Evolutionary conservation across 1,140 invertebrate species (phyloP).

Genomic region (Papilio glaucus): DNA sequence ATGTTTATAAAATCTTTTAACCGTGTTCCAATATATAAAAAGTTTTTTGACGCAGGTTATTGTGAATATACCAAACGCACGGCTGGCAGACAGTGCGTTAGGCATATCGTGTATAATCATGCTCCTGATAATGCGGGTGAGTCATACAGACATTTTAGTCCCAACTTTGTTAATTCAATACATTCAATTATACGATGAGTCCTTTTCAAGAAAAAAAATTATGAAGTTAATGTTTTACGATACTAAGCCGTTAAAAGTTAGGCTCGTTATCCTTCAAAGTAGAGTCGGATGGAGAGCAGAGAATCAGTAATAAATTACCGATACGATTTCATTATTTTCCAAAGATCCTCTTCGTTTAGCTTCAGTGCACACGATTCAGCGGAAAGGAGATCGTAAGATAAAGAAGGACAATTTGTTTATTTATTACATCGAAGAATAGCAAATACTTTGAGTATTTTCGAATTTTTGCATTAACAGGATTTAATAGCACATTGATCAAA

Average conservation of each 20-base stretch:
- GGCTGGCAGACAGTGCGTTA: constrained; percentile 87
- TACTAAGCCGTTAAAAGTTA: constrained; percentile 29
- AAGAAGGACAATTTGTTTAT: constrained; percentile 23
- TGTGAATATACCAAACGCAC: constrained; percentile 85
- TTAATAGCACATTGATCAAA: not conserved
- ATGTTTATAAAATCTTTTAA: too few species aligned
- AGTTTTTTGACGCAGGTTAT: constrained; percentile 64
- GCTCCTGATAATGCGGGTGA: constrained; percentile 89
- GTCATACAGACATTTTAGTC: constrained; percentile 49
- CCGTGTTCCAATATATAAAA: not conserved
- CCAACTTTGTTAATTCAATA: too few species aligned
- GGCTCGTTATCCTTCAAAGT: constrained; percentile 35
- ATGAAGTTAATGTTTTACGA: constrained; percentile 12
- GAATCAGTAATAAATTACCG: constrained; percentile 29
- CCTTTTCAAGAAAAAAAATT: not conserved
- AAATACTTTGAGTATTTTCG: constrained; percentile 32
- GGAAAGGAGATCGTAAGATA: constrained; percentile 26
- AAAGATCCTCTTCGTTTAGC: constrained; percentile 27
- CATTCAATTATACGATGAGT: not conserved
- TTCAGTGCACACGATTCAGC: constrained; percentile 30
- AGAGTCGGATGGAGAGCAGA: not conserved
- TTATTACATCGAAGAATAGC: constrained; percentile 28
- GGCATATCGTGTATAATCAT: constrained; percentile 88
- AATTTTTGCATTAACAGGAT: not conserved
- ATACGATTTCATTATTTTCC: constrained; percentile 36